Base-by-base conservation (phyloP, 2,888 invertebrate species). In the Leucophenga maculata region DNA sequence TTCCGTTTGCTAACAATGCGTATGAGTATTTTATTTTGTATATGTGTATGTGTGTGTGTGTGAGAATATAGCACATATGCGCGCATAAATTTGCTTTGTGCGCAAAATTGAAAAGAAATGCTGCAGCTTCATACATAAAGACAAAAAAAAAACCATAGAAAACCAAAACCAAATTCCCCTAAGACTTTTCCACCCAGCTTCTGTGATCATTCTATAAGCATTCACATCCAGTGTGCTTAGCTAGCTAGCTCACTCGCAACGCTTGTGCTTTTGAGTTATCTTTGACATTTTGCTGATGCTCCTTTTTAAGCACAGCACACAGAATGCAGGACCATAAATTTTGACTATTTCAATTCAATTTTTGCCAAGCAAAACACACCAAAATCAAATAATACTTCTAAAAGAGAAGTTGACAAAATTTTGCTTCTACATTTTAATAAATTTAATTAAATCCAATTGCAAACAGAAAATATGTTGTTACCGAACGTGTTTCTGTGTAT, bases 1-100 rank as follows among this genome's bases (percentile, higher is more conserved):
- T 50, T n/a, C 8, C 60, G 39, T 32, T 57, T 26, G 13, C 14
- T 57, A 16, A 52, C 52, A 20, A 48, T n/a, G n/a, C 20, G 60
- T 39, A 39, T 39, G 9, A 18, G 20, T 39, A 32, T 60, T 31
- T 60, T n/a, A n/a, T n/a, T 26, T 59, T 9, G 22, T n/a, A n/a
- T 4, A 31, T 13, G 14, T 6, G n/a, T 22, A 14, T 46, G 46
- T 14, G 48, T 62, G 62, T 44, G 46, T 62, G 64, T 48, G 48
- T 64, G 48, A 22, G 22, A 8, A 1, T 39, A 16, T 18, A 3
- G 39, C 50, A 50, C 8, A 50, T 50, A 50, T 4, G 14, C 32
- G 54, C 22, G 66, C 39, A 66, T 66, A 66, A 66, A 66, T 55
- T 66, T 66, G 66, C 66, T 54, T 39, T 66, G 55, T 66, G 55